Percentiles rank a stretch among this genome's conserved stretches.
phyloP scores from a whole-genome alignment of 2,888 invertebrate species.

The Sarcophaga rosellei region DNA sequence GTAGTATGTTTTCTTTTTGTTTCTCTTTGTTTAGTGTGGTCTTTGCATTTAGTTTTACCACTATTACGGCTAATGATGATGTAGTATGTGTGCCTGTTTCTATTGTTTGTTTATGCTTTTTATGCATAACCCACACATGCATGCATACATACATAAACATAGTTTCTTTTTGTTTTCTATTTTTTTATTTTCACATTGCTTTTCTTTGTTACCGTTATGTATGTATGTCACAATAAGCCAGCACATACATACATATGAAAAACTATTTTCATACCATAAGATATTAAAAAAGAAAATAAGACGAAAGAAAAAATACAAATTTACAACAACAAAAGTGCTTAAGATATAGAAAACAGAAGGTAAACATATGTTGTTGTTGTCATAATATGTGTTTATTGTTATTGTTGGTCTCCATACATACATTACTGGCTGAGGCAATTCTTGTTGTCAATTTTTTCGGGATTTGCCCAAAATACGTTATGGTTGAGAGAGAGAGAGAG shows the following conservation, averaged over 20 bases:
- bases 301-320: neutral
- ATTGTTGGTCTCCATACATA: constrained; percentile 14
- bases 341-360: constrained; percentile 57
- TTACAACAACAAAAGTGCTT: constrained; percentile 32
- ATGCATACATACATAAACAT: too few relatives aligned
- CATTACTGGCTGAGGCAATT: neutral
- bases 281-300: neutral
- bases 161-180: constrained; percentile 7
- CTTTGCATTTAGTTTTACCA: neutral
- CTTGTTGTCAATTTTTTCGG: neutral
- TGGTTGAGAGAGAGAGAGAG: too few relatives aligned
- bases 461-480: too few relatives aligned
- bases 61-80: constrained; percentile 28
- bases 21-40: neutral
- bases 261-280: too few relatives aligned
- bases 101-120: constrained; percentile 2
- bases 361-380: constrained; percentile 54
- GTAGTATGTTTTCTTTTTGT: neutral
- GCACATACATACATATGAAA: too few relatives aligned
- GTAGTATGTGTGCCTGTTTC: constrained; percentile 11
- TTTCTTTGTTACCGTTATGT: constrained; percentile 33
- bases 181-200: constrained; percentile 8
- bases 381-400: constrained; percentile 1
- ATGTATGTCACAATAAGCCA: constrained; percentile 48
- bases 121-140: neutral